These are phyloP conservation scores for Dolichotis patagonum DNA, from an alignment of 2,113 vertebrate genomes.

Conservation along the genomic window DNA sequence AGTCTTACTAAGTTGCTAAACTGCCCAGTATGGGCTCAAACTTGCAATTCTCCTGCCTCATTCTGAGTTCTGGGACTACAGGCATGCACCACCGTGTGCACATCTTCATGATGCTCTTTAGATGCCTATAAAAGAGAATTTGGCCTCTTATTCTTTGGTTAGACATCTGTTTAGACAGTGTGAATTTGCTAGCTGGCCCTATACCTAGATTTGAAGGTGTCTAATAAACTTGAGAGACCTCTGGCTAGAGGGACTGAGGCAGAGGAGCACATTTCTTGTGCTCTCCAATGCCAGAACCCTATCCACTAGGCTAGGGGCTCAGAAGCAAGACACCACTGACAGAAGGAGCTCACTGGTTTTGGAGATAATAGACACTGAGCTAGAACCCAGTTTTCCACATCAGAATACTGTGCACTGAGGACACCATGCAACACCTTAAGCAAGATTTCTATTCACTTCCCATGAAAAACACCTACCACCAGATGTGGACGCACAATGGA, in stretches of 20 bases:
- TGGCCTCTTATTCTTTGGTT: background rate
- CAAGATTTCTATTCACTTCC: background rate
- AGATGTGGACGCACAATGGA: background rate
- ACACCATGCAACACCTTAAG: background rate
- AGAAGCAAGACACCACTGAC: background rate
- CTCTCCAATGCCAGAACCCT: background rate
- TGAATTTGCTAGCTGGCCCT: background rate
- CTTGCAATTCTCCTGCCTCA: background rate
- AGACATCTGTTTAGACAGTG: background rate
- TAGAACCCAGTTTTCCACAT: background rate
- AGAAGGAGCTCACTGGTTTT: background rate
- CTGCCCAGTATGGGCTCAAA: background rate
- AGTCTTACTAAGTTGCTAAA: background rate
- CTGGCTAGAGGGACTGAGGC: too few relatives aligned
- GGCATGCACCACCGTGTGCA: background rate
- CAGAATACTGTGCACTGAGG: background rate
- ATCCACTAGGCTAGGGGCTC: background rate
- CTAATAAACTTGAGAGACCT: background rate
- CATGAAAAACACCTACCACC: background rate
- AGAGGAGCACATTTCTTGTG: background rate
- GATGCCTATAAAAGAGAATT: background rate
- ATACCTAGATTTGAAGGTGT: background rate
- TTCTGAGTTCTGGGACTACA: background rate
- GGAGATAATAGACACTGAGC: background rate
- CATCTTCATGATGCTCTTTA: background rate